A percentile compares a stretch with the other conserved stretches of the same genome.
Evolutionary conservation across 2,888 invertebrate species (phyloP).

Genomic region (Coelogynopora nodosa): DNA sequence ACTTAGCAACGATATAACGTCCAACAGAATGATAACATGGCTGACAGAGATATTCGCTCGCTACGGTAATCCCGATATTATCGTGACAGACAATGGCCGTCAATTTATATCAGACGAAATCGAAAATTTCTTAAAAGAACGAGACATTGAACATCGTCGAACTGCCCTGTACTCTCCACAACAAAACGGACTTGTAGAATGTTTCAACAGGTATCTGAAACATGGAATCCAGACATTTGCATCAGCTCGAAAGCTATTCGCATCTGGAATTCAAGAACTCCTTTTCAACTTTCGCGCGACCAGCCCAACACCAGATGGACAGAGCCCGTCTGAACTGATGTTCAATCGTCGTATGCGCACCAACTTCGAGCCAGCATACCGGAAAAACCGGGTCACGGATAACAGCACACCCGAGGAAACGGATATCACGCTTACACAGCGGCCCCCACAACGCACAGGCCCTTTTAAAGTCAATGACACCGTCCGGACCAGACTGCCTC

Average conservation of each 20-base stretch:
- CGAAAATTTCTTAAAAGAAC: neutral
- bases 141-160: neutral
- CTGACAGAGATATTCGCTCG: slow-evolving; percentile 29
- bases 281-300: neutral
- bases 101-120: slow-evolving; percentile 43
- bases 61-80: slow-evolving; percentile 21
- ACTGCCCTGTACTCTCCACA: neutral
- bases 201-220: neutral
- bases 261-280: slow-evolving; percentile 5
- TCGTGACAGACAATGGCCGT: slow-evolving; percentile 35
- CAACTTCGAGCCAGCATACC: slow-evolving; percentile 3
- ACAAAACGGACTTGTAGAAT: neutral
- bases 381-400: slow-evolving; percentile 2
- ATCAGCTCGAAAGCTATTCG: neutral
- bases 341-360: neutral
- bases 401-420: slow-evolving; percentile 14
- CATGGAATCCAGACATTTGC: slow-evolving; percentile 13
- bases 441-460: neutral
- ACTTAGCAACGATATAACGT: neutral
- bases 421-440: neutral
- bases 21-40: neutral
- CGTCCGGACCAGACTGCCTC: neutral
- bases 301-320: slow-evolving; percentile 10
- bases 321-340: neutral
- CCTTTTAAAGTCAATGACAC: neutral